These are phyloP conservation scores for Hoplias malabaricus DNA, from an alignment of 2,113 vertebrate species.

Conservation along the genomic window DNA sequence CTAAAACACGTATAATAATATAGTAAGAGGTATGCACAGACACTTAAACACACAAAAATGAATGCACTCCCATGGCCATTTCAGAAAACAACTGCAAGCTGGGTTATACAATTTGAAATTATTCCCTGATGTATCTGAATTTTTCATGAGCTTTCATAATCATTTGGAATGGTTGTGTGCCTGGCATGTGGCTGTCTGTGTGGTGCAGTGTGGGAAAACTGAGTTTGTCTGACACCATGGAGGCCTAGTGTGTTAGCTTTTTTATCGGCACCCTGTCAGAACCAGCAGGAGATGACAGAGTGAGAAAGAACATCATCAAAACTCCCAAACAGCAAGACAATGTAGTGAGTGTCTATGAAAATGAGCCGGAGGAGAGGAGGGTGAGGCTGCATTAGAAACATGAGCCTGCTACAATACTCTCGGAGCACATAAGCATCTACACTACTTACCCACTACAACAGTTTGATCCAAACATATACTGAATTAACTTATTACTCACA, in stretches of 20 bases:
- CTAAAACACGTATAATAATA: neutral
- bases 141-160: constrained; percentile 30
- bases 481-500: neutral
- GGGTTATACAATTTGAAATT: neutral
- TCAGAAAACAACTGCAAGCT: neutral
- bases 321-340: neutral
- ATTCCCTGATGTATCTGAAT: neutral
- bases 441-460: neutral
- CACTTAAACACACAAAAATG: neutral
- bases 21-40: neutral
- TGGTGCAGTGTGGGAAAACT: neutral
- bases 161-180: neutral
- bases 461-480: neutral
- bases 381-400: constrained; percentile 1
- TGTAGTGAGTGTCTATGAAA: neutral
- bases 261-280: neutral
- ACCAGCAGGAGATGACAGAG: neutral
- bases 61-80: neutral
- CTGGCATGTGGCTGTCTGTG: neutral
- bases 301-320: neutral
- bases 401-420: neutral
- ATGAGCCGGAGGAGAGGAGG: neutral
- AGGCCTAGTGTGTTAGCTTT: neutral
- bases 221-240: neutral
- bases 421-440: neutral